phyloP scores from a whole-genome alignment of 2,888 invertebrate genomes.

The Baronia brevicornis region DNA sequence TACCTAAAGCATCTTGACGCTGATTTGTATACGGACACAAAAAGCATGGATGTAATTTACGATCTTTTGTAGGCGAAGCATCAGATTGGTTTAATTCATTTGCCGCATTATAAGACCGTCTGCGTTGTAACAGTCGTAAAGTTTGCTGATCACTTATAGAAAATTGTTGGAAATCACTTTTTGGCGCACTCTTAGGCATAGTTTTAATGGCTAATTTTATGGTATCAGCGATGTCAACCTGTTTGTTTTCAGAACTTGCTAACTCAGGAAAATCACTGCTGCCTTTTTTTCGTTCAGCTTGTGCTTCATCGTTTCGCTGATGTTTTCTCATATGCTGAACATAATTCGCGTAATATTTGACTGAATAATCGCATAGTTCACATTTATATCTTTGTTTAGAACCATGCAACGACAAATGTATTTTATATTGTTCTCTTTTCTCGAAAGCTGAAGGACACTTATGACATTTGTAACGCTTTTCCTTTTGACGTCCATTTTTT shows the following conservation, averaged over 20 bases:
- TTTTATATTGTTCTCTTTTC: conserved; percentile 88
- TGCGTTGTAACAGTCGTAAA: conserved; percentile 73
- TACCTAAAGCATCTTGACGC: conserved; percentile 82
- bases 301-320: conserved; percentile 80
- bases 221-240: conserved; percentile 43
- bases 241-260: conserved; percentile 38
- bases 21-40: conserved; percentile 88
- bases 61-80: conserved; percentile 67
- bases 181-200: conserved; percentile 56
- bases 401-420: conserved; percentile 88
- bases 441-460: conserved; percentile 93
- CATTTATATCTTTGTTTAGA: conserved; percentile 89
- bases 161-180: conserved; percentile 70
- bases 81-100: conserved; percentile 55
- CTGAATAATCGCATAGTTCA: conserved; percentile 90
- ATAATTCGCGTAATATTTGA: conserved; percentile 89
- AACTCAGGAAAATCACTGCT: conserved; percentile 36
- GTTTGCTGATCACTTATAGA: conserved; percentile 79
- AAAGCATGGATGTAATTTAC: conserved; percentile 80
- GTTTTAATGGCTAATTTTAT: conserved; percentile 66
- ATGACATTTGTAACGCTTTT: conserved; percentile 87
- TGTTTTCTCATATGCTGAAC: conserved; percentile 89
- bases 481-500: conserved; percentile 83
- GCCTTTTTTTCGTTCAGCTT: conserved; percentile 71
- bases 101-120: conserved; percentile 54